phyloP scores from a whole-genome alignment of 2,888 invertebrate species.

The Drosophila yooni region DNA sequence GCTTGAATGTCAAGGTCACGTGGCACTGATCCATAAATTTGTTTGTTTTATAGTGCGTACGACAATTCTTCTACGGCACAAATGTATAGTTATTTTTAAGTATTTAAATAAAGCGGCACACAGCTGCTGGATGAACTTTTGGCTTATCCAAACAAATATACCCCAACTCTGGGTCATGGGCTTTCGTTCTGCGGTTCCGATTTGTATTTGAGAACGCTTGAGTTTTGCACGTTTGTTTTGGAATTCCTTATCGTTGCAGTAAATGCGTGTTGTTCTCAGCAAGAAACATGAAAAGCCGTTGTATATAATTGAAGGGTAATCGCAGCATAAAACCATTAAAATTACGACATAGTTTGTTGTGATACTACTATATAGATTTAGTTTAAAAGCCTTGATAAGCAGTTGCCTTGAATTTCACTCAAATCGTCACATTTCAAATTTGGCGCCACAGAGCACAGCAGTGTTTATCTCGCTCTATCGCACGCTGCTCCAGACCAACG shows the following conservation, averaged over 20 bases:
- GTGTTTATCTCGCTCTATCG: conserved; percentile 38
- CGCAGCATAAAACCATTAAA: not conserved
- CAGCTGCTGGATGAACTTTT: conserved; percentile 9
- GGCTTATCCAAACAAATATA: not conserved
- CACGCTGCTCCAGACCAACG: conserved; percentile 25
- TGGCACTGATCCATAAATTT: conserved; percentile 45
- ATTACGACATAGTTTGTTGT: not conserved
- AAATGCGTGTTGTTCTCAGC: not conserved
- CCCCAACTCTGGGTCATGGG: not conserved
- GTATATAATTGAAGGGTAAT: not conserved
- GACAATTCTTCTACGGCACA: conserved; percentile 2
- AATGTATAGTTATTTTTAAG: conserved; percentile 1
- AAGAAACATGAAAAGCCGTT: not conserved
- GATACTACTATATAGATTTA: not conserved
- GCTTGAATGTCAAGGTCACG: conserved; percentile 66
- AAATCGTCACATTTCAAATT: conserved; percentile 10
- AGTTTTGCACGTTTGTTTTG: conserved; percentile 2
- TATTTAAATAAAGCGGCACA: not conserved
- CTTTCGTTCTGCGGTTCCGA: not conserved
- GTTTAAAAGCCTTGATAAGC: not conserved
- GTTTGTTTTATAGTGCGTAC: conserved; percentile 14
- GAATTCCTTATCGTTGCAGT: conserved; percentile 9
- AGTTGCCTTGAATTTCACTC: not conserved
- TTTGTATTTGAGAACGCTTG: not conserved
- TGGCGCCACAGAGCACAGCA: conserved; percentile 23